Percentiles rank a stretch among this genome's conserved stretches.
Conservation (phyloP, 30 jellyfish, hydroid and myxozoan genomes). For the Aurelia sp. region DNA sequence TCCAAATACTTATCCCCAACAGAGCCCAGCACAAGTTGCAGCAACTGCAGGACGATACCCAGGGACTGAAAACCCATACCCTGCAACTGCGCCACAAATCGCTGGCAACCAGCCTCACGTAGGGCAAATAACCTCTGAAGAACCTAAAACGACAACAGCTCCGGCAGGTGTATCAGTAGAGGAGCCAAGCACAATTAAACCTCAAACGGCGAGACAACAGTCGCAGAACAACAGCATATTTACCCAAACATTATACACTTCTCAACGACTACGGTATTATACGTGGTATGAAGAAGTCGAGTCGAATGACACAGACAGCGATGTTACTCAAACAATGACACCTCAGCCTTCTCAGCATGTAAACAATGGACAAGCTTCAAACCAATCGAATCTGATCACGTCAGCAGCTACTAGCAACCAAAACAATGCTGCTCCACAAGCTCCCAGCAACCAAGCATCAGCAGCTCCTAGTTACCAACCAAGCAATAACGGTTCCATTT, state of each 20-base stretch:
- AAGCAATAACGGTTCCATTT: background rate
- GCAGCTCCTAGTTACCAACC: constrained; percentile 1
- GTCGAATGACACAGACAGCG: too few relatives aligned
- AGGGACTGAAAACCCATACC: constrained; percentile 1
- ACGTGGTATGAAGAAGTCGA: too few relatives aligned
- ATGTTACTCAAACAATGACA: too few relatives aligned
- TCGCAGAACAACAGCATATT: too few relatives aligned
- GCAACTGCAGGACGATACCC: background rate
- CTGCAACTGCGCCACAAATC: background rate
- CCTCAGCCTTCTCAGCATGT: too few relatives aligned
- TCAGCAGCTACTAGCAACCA: background rate
- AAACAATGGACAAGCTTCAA: too few relatives aligned
- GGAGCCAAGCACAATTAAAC: constrained; percentile 13
- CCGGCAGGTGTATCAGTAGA: constrained; percentile 65
- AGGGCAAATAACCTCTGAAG: constrained; percentile 19
- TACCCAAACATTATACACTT: too few relatives aligned
- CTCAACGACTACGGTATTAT: too few relatives aligned
- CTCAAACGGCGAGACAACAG: background rate
- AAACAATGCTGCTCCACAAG: background rate
- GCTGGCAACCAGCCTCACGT: constrained; percentile 21
- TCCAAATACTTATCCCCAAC: background rate
- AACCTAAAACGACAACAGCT: constrained; percentile 8
- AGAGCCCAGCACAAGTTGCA: background rate
- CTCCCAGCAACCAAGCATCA: background rate
- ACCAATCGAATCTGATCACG: too few relatives aligned